Conservation (phyloP, 1,140 invertebrate genomes). For the Brachystomella parvula region DNA sequence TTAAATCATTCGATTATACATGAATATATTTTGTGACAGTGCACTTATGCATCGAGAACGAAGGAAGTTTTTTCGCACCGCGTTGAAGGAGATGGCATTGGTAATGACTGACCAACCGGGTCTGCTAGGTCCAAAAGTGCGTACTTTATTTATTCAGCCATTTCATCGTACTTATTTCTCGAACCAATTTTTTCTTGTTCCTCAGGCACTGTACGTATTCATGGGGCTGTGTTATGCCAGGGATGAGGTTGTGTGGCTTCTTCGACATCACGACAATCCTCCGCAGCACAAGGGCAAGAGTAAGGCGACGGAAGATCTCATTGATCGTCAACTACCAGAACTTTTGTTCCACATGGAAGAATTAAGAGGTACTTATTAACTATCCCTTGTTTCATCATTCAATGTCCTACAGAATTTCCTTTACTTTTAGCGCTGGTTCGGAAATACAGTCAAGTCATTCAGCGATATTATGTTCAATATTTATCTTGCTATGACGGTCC, state of each 20-base stretch:
- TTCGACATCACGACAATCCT: conserved; percentile 92
- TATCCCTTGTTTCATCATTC: not conserved
- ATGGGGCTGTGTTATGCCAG: conserved; percentile 89
- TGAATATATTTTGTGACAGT: conserved; percentile 39
- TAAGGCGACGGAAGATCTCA: conserved; percentile 77
- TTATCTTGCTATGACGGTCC: conserved; percentile 91
- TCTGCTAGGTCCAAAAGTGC: conserved; percentile 81
- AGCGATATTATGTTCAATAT: conserved; percentile 96
- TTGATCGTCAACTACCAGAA: conserved; percentile 91
- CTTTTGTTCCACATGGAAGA: conserved; percentile 97
- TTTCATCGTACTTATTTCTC: not conserved
- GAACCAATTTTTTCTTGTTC: conserved; percentile 23
- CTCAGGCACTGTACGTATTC: conserved; percentile 81
- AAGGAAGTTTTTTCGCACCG: conserved; percentile 90
- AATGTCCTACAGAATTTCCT: conserved; percentile 1
- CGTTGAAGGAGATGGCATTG: conserved; percentile 87
- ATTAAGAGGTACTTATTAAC: conserved; percentile 52
- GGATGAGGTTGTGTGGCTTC: conserved; percentile 94
- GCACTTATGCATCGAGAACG: conserved; percentile 85
- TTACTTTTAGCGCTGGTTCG: conserved; percentile 63
- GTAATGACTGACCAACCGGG: conserved; percentile 97
- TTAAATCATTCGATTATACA: conserved; percentile 16
- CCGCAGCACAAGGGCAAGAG: conserved; percentile 75
- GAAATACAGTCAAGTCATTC: conserved; percentile 94
- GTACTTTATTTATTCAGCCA: conserved; percentile 13